phyloP scores from a whole-genome alignment of 2,797 vertebrate species.

The Centropyge bicolor region DNA sequence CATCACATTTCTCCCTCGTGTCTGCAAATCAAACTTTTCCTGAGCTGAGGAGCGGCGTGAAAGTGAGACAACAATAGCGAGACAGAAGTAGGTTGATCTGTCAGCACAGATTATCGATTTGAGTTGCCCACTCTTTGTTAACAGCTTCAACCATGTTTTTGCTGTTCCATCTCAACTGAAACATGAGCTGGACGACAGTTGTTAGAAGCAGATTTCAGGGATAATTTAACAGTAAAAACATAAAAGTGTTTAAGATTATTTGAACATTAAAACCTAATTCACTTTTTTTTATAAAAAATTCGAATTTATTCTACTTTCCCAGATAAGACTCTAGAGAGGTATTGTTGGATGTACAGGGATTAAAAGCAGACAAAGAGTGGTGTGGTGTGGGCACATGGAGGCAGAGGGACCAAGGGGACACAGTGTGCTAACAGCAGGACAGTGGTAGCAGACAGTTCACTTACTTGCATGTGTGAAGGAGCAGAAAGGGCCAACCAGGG shows the following conservation, averaged over 20 bases:
- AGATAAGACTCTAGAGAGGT: conserved; percentile 20
- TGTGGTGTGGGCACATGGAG: conserved; percentile 73
- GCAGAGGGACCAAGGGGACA: conserved; percentile 68
- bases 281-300: neutral
- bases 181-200: neutral
- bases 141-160: conserved; percentile 15
- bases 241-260: neutral
- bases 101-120: conserved; percentile 21
- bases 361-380: conserved; percentile 77
- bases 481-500: conserved; percentile 81
- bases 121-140: conserved; percentile 40
- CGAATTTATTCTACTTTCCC: neutral
- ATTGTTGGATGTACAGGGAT: conserved; percentile 50
- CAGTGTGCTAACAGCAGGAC: conserved; percentile 69
- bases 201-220: neutral
- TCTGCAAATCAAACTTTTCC: conserved; percentile 63
- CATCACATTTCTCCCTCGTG: conserved; percentile 73
- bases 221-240: conserved; percentile 1
- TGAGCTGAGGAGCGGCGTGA: conserved; percentile 27
- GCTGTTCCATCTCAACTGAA: conserved; percentile 24
- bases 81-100: conserved; percentile 9
- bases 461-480: conserved; percentile 84
- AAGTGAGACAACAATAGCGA: conserved; percentile 16
- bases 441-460: conserved; percentile 63
- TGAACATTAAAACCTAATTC: neutral